These are phyloP conservation scores for Condylura cristata DNA, from an alignment of 2,113 vertebrate species.

Conservation along the genomic window DNA sequence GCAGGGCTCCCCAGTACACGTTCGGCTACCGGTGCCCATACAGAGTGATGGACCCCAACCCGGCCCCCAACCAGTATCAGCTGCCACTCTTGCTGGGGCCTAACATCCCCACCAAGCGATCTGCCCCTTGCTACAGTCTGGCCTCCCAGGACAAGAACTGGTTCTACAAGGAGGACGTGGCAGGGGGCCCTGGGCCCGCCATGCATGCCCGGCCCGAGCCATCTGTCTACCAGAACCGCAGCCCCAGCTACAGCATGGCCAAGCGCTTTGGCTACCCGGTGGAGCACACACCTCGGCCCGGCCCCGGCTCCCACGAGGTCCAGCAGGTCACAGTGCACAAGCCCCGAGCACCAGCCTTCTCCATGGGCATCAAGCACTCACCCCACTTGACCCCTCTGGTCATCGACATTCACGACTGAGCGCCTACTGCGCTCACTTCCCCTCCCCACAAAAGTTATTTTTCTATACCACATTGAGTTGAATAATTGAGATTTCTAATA, in stretches of 20 bases:
- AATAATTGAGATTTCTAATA: neutral
- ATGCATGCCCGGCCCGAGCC: conserved; percentile 38
- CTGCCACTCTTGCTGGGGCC: conserved; percentile 61
- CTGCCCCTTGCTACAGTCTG: conserved; percentile 70
- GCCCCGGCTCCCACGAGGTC: conserved; percentile 60
- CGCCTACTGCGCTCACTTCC: neutral
- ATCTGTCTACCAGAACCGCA: conserved; percentile 53
- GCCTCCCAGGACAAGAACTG: conserved; percentile 8
- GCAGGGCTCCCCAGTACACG: conserved; percentile 62
- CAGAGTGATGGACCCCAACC: conserved; percentile 66
- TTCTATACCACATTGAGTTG: neutral
- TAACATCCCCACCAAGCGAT: neutral
- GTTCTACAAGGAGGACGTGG: conserved; percentile 59
- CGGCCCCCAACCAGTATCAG: conserved; percentile 69
- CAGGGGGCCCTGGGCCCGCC: conserved; percentile 71
- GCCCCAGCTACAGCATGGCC: conserved; percentile 69
- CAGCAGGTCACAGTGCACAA: conserved; percentile 70
- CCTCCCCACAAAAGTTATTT: neutral
- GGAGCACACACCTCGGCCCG: conserved; percentile 46
- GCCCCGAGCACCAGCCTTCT: conserved; percentile 57
- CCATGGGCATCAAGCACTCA: conserved; percentile 76
- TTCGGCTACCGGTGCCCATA: conserved; percentile 67
- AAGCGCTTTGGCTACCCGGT: neutral
- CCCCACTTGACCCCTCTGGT: conserved; percentile 62
- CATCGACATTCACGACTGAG: conserved; percentile 63